A percentile compares a stretch with the other conserved stretches of the same genome.
These are phyloP conservation scores for Carollia perspicillata DNA, from an alignment of 2,113 vertebrate genomes.

Conservation along the genomic window DNA sequence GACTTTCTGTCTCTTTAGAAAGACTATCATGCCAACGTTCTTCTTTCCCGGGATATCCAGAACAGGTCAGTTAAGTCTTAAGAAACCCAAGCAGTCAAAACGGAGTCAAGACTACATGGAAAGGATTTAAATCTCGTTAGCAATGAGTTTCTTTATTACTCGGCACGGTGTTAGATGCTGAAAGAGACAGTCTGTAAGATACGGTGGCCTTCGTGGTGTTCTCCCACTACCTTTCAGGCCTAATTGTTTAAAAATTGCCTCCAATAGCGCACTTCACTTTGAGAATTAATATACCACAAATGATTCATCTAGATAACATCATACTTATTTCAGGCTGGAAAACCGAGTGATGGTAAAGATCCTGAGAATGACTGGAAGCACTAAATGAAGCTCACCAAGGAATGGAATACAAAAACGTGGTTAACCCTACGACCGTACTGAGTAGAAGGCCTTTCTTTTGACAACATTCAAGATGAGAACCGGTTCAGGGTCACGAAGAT, in stretches of 20 bases:
- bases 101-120: neutral
- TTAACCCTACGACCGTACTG: neutral
- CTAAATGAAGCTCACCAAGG: neutral
- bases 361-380: neutral
- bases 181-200: neutral
- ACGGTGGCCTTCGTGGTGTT: neutral
- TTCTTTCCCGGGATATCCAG: neutral
- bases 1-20: neutral
- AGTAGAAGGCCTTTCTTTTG: neutral
- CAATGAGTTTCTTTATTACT: neutral
- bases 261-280: neutral
- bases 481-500: neutral
- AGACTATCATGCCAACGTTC: neutral
- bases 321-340: constrained; percentile 6
- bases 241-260: neutral
- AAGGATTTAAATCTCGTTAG: neutral
- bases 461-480: neutral
- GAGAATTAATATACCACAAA: neutral
- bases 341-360: neutral
- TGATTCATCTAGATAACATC: constrained; percentile 27
- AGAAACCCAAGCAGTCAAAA: neutral
- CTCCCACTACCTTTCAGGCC: neutral
- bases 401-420: neutral
- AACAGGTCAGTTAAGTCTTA: neutral
- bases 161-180: neutral